Conservation (phyloP, 2,113 vertebrate genomes). For the Nesogale talazaci region DNA sequence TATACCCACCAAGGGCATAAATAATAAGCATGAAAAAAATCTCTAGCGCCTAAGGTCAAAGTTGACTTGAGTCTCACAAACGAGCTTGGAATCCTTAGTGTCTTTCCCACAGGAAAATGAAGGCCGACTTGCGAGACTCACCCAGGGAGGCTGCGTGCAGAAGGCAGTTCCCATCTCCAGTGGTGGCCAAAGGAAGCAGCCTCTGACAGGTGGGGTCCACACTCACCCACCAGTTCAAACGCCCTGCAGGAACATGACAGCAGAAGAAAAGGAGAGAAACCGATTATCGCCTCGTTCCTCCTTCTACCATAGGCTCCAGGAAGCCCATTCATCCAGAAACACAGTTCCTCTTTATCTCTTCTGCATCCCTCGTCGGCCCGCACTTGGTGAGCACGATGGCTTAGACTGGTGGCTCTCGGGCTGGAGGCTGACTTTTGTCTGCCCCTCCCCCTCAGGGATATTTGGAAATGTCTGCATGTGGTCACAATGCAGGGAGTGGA, state of each 20-base stretch:
- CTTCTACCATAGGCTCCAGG: constrained; percentile 17
- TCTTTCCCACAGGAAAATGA: neutral
- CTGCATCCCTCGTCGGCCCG: constrained; percentile 14
- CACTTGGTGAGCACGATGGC: neutral
- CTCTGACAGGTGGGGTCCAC: constrained; percentile 94
- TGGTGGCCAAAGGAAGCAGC: constrained; percentile 95
- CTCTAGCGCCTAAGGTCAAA: neutral
- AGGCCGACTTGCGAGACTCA: constrained; percentile 79
- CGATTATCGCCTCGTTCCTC: constrained; percentile 5
- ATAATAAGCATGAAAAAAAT: neutral
- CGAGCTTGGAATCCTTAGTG: neutral
- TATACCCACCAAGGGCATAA: neutral
- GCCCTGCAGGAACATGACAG: constrained; percentile 84
- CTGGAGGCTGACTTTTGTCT: neutral
- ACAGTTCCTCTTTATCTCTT: neutral
- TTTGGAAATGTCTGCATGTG: neutral
- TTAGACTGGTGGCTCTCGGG: neutral
- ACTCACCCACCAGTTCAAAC: constrained; percentile 97
- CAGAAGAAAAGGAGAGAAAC: neutral
- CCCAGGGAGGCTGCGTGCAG: constrained; percentile 97
- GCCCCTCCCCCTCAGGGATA: neutral
- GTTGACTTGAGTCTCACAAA: neutral
- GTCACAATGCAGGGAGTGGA: neutral
- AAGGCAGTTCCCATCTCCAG: constrained; percentile 97
- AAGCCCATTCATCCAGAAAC: neutral